phyloP scores from a whole-genome alignment of 2,888 invertebrate species.

The Tanypteryx hageni region DNA sequence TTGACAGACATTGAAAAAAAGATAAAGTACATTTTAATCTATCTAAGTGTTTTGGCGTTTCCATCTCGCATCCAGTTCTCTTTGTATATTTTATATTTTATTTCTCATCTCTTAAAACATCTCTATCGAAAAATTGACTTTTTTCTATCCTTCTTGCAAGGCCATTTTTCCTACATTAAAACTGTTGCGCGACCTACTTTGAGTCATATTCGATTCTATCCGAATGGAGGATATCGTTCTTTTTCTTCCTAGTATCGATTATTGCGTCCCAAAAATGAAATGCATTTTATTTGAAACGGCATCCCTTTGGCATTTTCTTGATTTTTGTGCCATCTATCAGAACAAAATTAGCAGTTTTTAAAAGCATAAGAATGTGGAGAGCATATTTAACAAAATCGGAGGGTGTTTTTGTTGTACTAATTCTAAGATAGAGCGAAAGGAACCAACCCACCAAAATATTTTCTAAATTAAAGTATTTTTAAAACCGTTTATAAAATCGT shows the following conservation, averaged over 20 bases:
- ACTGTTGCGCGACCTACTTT: neutral
- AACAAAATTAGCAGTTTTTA: no score
- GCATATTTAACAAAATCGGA: no score
- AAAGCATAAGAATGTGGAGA: no score
- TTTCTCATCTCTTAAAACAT: neutral
- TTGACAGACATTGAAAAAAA: no score
- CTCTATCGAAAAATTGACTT: neutral
- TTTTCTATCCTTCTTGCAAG: neutral
- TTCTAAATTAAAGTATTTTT: no score
- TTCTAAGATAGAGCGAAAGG: no score
- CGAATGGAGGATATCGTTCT: neutral
- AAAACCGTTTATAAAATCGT: no score
- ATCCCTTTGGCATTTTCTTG: no score
- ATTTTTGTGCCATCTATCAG: no score
- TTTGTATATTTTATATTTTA: neutral
- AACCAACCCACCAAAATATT: no score
- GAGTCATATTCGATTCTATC: neutral
- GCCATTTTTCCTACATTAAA: neutral
- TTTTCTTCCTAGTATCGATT: neutral
- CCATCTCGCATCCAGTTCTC: neutral
- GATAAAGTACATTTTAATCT: neutral
- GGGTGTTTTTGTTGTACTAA: no score
- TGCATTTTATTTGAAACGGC: no score
- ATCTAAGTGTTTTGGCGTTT: conserved; percentile 2
- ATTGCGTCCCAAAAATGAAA: neutral